A percentile compares a stretch with the other conserved stretches of the same genome.
Evolutionary conservation across 35 echinoderm and acorn worm species (phyloP).

Genomic region (Strongylocentrotus purpuratus): DNA sequence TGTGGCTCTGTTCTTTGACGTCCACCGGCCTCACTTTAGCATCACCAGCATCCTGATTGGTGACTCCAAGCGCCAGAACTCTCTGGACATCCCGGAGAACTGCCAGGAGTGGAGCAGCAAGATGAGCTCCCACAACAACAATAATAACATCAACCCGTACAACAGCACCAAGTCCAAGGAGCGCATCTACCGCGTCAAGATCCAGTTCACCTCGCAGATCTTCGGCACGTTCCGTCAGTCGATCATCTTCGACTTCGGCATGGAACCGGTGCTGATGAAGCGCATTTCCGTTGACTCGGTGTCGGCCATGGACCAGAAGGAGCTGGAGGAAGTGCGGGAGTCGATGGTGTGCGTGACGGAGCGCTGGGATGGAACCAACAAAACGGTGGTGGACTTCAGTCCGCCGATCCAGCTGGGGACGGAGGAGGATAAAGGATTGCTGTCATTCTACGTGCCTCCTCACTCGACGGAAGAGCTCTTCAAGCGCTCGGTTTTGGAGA

Average conservation of each 20-base stretch:
- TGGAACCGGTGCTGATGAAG: conserved; percentile 80
- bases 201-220: conserved; percentile 96
- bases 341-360: conserved; percentile 74
- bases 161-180: conserved; percentile 73
- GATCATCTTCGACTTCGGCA: conserved; percentile 92
- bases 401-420: conserved; percentile 70
- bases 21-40: conserved; percentile 93
- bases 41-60: conserved; percentile 79
- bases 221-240: conserved; percentile 99
- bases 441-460: conserved; percentile 78
- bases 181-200: conserved; percentile 87
- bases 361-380: conserved; percentile 85
- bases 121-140: conserved; percentile 66
- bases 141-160: conserved; percentile 25
- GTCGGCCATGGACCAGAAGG: conserved; percentile 75
- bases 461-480: conserved; percentile 83
- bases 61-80: conserved; percentile 73
- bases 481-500: conserved; percentile 81
- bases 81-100: conserved; percentile 74
- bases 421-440: conserved; percentile 81
- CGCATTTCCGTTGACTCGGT: conserved; percentile 87
- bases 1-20: conserved; percentile 87
- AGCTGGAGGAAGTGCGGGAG: conserved; percentile 82
- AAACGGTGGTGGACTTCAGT: conserved; percentile 72
- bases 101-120: conserved; percentile 94